These are phyloP conservation scores for Lithosia quadra DNA, from an alignment of 2,888 invertebrate genomes.

Conservation along the genomic window DNA sequence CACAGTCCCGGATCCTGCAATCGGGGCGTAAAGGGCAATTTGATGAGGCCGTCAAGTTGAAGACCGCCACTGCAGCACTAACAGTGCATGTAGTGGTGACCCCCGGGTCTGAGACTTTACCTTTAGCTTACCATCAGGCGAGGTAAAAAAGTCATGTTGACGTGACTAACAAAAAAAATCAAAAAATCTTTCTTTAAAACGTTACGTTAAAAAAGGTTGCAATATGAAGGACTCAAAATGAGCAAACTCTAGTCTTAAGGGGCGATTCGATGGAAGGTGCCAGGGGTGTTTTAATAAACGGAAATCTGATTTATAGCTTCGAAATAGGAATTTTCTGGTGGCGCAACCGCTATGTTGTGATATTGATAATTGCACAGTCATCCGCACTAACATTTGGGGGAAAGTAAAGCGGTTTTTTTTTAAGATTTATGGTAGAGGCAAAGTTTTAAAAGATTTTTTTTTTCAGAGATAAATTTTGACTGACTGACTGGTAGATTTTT, in stretches of 20 bases:
- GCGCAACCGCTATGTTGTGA: slow-evolving; percentile 61
- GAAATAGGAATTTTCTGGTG: slow-evolving; percentile 73
- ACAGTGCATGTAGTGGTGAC: no score
- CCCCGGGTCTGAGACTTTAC: no score
- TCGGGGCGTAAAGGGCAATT: no score
- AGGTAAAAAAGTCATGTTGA: no score
- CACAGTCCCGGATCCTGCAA: no score
- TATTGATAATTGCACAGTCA: slow-evolving; percentile 80
- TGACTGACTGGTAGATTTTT: slow-evolving; percentile 24
- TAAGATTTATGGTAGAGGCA: slow-evolving; percentile 48
- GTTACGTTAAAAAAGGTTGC: not conserved
- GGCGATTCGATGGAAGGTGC: slow-evolving; percentile 66
- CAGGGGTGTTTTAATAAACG: slow-evolving; percentile 77
- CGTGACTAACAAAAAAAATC: no score
- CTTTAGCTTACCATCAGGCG: no score
- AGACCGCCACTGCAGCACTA: no score
- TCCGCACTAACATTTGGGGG: slow-evolving; percentile 59
- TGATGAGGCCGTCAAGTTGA: no score
- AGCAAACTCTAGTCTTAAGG: slow-evolving; percentile 41
- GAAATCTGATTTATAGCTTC: slow-evolving; percentile 80
- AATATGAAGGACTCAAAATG: slow-evolving; percentile 27
- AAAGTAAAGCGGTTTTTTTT: slow-evolving; percentile 33
- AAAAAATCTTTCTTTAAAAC: not conserved
- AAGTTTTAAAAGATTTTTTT: slow-evolving; percentile 37
- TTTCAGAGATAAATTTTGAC: slow-evolving; percentile 38